A percentile compares a stretch with the other conserved stretches of the same genome.
Conservation (phyloP, 2,888 invertebrate genomes). For the Ischnus inquisitorius region DNA sequence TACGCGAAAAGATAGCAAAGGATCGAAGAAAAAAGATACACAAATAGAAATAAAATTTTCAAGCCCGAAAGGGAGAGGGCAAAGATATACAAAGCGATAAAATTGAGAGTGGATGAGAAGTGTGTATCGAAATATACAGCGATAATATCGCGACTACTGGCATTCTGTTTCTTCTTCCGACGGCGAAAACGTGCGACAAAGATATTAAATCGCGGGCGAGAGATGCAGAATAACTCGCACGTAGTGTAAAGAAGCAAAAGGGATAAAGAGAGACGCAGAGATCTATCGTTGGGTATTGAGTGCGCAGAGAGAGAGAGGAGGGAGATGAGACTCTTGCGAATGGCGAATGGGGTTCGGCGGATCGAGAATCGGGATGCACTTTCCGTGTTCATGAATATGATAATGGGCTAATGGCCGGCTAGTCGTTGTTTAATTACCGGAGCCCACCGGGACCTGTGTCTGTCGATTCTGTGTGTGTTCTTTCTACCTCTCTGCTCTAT, state of each 20-base stretch:
- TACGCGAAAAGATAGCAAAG: constrained; percentile 48
- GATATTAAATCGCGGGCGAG: constrained; percentile 47
- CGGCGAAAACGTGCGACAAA: neutral
- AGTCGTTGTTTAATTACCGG: constrained; percentile 85
- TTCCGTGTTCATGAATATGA: constrained; percentile 85
- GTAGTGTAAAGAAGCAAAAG: constrained; percentile 12
- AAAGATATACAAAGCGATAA: constrained; percentile 8
- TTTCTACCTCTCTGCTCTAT: constrained; percentile 22
- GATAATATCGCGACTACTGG: constrained; percentile 38
- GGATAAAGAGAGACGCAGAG: constrained; percentile 29
- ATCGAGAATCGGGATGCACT: constrained; percentile 83
- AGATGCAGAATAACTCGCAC: constrained; percentile 27
- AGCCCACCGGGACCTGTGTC: constrained; percentile 74
- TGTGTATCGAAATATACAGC: constrained; percentile 31
- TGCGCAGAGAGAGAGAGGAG: constrained; percentile 42
- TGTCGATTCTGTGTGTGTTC: constrained; percentile 50
- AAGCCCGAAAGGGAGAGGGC: constrained; percentile 3
- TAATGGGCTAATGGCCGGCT: constrained; percentile 85
- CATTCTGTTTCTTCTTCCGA: neutral
- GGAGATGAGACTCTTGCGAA: constrained; percentile 30
- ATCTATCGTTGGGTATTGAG: constrained; percentile 52
- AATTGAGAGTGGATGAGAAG: constrained; percentile 17
- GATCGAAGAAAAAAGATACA: constrained; percentile 57
- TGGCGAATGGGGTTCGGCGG: constrained; percentile 69
- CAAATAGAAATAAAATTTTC: neutral